These are phyloP conservation scores for Druceiella hillmani DNA, from an alignment of 2,888 invertebrate genomes.

Conservation along the genomic window DNA sequence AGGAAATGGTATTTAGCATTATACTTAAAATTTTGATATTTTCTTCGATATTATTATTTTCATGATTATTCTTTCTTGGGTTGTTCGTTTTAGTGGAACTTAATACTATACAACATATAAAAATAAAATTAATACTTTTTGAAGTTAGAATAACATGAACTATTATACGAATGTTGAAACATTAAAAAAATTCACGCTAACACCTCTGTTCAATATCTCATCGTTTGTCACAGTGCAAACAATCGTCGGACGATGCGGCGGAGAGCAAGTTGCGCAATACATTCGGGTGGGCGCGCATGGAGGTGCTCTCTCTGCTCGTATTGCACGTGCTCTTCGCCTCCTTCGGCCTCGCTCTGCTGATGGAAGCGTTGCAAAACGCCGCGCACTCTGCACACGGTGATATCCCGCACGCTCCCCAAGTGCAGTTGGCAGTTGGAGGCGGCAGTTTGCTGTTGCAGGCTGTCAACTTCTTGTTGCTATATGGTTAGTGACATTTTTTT, in stretches of 20 bases:
- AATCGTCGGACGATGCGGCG: conserved; percentile 48
- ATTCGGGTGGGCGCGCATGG: conserved; percentile 89
- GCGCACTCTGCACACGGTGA: conserved; percentile 57
- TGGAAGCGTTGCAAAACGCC: conserved; percentile 77
- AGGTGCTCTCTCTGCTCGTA: conserved; percentile 77
- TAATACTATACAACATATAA: too few species aligned
- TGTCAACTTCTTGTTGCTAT: conserved; percentile 74
- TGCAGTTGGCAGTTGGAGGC: conserved; percentile 66
- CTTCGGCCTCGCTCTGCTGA: conserved; percentile 72
- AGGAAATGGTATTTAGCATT: too few species aligned
- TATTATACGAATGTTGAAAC: too few species aligned
- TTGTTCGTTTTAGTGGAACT: too few species aligned
- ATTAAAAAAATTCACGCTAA: too few species aligned
- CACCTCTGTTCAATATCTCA: too few species aligned
- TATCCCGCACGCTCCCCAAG: conserved; percentile 44
- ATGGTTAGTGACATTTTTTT: conserved; percentile 55
- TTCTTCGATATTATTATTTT: too few species aligned
- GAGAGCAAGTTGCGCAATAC: conserved; percentile 72
- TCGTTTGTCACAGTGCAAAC: conserved; percentile 34
- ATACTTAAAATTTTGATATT: too few species aligned
- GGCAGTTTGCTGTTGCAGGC: conserved; percentile 75
- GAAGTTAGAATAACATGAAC: too few species aligned
- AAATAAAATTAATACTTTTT: too few species aligned
- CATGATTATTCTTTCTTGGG: too few species aligned
- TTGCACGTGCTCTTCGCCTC: conserved; percentile 80